Percentiles rank a stretch among this genome's conserved stretches.
Conservation (phyloP, 30 jellyfish, hydroid and myxozoan species). For the Euphysa ruthae region DNA sequence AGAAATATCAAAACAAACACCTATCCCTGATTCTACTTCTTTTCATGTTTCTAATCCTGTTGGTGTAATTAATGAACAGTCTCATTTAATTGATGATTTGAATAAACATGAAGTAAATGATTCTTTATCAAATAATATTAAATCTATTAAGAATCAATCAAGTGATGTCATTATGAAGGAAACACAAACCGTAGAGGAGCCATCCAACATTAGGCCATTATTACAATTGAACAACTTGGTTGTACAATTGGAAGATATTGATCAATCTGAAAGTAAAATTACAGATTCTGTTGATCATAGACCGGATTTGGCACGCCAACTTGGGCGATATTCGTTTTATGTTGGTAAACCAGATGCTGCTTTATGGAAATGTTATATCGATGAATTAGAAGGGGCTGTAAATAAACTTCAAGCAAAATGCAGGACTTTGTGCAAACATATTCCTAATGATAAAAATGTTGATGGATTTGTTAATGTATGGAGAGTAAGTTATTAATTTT, state of each 20-base stretch:
- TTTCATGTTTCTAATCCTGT: not conserved
- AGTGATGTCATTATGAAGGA: no score
- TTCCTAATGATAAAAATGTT: conserved; percentile 24
- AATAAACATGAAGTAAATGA: no score
- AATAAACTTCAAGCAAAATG: conserved; percentile 65
- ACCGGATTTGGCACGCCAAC: conserved; percentile 67
- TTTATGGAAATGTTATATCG: conserved; percentile 47
- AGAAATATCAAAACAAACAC: not conserved
- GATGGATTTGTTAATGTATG: conserved; percentile 87
- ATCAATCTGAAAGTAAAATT: not conserved
- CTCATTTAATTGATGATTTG: no score
- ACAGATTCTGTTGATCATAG: conserved; percentile 16
- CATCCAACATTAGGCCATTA: no score
- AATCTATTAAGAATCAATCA: no score
- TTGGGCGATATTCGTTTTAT: conserved; percentile 63
- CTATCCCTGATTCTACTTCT: not conserved
- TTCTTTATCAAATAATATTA: no score
- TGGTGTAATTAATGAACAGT: not conserved
- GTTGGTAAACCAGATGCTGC: conserved; percentile 44
- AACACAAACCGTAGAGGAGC: no score
- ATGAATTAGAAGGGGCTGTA: conserved; percentile 65
- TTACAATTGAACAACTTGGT: no score
- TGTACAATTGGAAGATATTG: no score
- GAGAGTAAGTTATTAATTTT: conserved; percentile 67
- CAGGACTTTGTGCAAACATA: conserved; percentile 57